Evolutionary conservation across 2,888 invertebrate species (phyloP).

Genomic region (Entomobrya multifasciata): DNA sequence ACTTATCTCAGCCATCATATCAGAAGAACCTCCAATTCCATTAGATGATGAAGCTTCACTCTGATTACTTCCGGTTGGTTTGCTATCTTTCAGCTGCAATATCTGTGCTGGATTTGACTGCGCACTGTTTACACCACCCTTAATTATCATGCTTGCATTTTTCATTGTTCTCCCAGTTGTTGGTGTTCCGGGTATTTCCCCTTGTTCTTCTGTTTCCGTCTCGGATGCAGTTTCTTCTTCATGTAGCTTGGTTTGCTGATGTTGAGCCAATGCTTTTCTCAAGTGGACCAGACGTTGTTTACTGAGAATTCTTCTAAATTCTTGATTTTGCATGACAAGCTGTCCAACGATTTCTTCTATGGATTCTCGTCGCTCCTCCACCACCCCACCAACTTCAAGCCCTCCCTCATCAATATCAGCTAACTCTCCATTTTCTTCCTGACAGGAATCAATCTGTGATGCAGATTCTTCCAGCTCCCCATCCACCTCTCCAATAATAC

Average conservation of each 20-base stretch:
- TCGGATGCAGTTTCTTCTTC: slow-evolving; percentile 79
- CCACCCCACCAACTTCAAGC: slow-evolving; percentile 50
- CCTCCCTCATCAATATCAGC: slow-evolving; percentile 75
- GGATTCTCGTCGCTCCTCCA: slow-evolving; percentile 78
- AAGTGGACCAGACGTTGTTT: slow-evolving; percentile 84
- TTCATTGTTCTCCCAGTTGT: slow-evolving; percentile 45
- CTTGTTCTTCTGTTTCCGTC: slow-evolving; percentile 79
- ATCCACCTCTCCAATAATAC: slow-evolving; percentile 79
- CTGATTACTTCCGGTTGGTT: slow-evolving; percentile 75
- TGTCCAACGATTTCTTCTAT: slow-evolving; percentile 90
- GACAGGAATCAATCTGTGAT: slow-evolving; percentile 77
- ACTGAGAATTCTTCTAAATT: slow-evolving; percentile 89
- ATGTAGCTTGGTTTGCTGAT: slow-evolving; percentile 75
- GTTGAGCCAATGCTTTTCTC: slow-evolving; percentile 78
- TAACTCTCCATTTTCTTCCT: slow-evolving; percentile 73
- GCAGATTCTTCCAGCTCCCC: slow-evolving; percentile 76
- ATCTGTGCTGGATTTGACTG: background rate
- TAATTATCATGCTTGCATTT: slow-evolving; percentile 35
- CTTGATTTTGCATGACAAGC: slow-evolving; percentile 88
- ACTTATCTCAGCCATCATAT: slow-evolving; percentile 79
- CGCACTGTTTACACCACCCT: slow-evolving; percentile 25
- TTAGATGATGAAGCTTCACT: slow-evolving; percentile 79
- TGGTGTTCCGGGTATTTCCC: slow-evolving; percentile 57
- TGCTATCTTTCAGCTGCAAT: slow-evolving; percentile 24
- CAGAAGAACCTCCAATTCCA: slow-evolving; percentile 78